Percentiles rank a stretch among this genome's conserved stretches.
Conservation (phyloP, 2,113 vertebrate genomes). For the Platysternon megacephalum region DNA sequence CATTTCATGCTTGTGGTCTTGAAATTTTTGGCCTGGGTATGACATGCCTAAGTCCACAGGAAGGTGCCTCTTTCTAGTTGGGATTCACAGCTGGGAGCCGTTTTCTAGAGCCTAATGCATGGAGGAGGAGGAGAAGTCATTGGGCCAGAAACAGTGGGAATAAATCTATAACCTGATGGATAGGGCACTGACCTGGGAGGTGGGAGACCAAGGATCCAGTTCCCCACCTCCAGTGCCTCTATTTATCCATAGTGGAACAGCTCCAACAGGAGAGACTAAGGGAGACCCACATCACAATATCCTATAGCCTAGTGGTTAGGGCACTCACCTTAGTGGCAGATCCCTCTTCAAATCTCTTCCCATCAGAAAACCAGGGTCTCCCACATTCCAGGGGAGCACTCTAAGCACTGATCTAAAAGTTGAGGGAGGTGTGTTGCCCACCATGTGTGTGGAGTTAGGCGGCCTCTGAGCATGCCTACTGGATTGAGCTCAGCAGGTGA, state of each 20-base stretch:
- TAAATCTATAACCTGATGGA: neutral
- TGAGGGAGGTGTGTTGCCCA: neutral
- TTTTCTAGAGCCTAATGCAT: neutral
- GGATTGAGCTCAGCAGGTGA: neutral
- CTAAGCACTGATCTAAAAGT: neutral
- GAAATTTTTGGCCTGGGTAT: neutral
- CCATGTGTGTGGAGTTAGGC: neutral
- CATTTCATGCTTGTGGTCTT: neutral
- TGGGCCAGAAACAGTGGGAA: neutral
- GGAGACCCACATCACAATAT: neutral
- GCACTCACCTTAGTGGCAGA: neutral
- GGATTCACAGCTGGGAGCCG: too few species aligned
- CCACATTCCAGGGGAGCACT: too few species aligned
- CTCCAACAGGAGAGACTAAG: neutral
- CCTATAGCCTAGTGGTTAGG: neutral
- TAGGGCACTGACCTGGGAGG: neutral
- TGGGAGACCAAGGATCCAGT: neutral
- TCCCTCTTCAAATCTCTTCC: neutral
- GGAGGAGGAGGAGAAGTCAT: neutral
- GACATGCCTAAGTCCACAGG: neutral
- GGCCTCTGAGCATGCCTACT: neutral
- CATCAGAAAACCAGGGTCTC: too few species aligned
- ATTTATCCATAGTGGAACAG: neutral
- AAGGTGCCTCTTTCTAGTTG: neutral
- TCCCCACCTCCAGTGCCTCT: too few species aligned